Evolutionary conservation across 2,888 invertebrate species (phyloP).

Genomic region (Lymantria monacha): DNA sequence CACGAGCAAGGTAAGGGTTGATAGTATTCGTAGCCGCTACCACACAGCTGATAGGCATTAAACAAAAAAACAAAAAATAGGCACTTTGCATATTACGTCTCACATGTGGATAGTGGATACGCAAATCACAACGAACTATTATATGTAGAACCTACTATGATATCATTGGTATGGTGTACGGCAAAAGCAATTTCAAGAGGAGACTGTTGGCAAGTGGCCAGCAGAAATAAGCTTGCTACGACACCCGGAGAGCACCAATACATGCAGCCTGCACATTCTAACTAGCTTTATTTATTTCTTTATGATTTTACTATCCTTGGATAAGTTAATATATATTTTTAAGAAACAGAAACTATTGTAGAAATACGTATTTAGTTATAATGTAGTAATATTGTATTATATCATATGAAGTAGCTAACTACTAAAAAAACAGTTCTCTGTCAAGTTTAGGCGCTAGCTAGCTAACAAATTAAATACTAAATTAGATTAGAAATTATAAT

Average conservation of each 20-base stretch:
- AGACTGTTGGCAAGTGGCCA: constrained; percentile 71
- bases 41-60: too few species aligned
- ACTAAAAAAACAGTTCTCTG: too few species aligned
- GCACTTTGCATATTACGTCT: constrained; percentile 24
- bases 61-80: too few species aligned
- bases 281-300: constrained; percentile 39
- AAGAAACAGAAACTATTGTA: too few species aligned
- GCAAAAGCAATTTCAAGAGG: constrained; percentile 75
- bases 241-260: constrained; percentile 65
- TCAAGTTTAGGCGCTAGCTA: too few species aligned
- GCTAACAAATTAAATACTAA: too few species aligned
- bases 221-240: constrained; percentile 74
- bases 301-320: constrained; percentile 17
- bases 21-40: too few species aligned
- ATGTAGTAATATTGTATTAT: too few species aligned
- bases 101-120: constrained; percentile 40
- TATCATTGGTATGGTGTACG: constrained; percentile 70
- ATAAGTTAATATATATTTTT: background rate
- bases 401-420: too few species aligned
- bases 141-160: constrained; percentile 50
- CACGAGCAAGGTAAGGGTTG: too few species aligned
- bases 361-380: too few species aligned
- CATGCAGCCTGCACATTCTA: constrained; percentile 55
- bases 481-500: too few species aligned
- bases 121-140: constrained; percentile 54